phyloP scores from a whole-genome alignment of 2,113 vertebrate genomes.

The Podarcis raffonei region DNA sequence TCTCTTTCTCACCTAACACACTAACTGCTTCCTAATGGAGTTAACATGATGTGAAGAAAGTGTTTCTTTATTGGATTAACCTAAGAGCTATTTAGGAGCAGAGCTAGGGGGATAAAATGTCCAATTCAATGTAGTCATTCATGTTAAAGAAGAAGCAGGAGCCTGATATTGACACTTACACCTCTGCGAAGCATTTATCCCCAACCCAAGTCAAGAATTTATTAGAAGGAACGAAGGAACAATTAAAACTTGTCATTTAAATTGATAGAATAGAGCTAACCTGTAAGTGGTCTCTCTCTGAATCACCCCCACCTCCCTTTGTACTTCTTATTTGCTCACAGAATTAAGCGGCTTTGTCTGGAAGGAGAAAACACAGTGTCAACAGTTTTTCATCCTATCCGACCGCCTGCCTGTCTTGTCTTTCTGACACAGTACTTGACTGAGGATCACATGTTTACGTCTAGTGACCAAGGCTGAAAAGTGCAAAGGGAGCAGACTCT shows the following conservation, averaged over 20 bases:
- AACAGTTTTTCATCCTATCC: constrained; percentile 40
- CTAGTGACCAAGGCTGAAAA: constrained; percentile 15
- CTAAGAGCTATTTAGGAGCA: constrained; percentile 48
- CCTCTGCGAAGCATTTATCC: constrained; percentile 17
- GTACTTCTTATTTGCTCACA: constrained; percentile 34
- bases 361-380: constrained; percentile 33
- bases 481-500: not conserved
- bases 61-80: constrained; percentile 1
- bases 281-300: not conserved
- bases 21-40: constrained; percentile 15
- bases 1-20: constrained; percentile 23
- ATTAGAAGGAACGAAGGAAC: not conserved
- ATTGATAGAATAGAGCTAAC: not conserved
- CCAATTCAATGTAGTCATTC: constrained; percentile 32
- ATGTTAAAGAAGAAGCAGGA: constrained; percentile 2
- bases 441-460: constrained; percentile 15
- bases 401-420: constrained; percentile 3
- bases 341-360: not conserved
- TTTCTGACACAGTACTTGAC: constrained; percentile 20
- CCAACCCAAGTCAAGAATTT: constrained; percentile 26
- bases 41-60: not conserved
- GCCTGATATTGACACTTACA: not conserved
- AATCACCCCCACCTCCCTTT: not conserved
- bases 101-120: constrained; percentile 42
- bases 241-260: not conserved